phyloP scores from a whole-genome alignment of 2,113 vertebrate species.

The Ahaetulla prasina region DNA sequence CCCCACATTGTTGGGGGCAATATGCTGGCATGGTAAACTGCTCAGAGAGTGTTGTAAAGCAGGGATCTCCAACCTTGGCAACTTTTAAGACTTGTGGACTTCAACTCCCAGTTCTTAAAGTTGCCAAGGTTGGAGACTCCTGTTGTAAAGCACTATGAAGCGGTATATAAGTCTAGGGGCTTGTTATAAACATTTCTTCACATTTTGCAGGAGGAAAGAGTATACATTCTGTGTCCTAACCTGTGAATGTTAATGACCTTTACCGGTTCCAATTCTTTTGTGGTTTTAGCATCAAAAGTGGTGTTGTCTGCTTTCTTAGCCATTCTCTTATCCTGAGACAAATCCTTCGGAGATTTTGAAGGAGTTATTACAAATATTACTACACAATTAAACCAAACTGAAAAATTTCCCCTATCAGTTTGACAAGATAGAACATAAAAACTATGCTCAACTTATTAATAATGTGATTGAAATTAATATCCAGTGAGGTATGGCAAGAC shows the following conservation, averaged over 20 bases:
- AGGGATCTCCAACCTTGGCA: neutral
- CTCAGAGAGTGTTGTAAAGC: neutral
- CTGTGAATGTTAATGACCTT: neutral
- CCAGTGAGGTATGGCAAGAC: neutral
- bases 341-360: neutral
- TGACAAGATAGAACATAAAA: neutral
- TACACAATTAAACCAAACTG: conserved; percentile 12
- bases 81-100: too few relatives aligned
- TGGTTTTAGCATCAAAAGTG: neutral
- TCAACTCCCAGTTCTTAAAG: too few relatives aligned
- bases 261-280: neutral
- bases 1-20: neutral
- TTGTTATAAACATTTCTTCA: neutral
- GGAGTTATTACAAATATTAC: neutral
- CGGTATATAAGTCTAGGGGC: neutral
- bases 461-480: neutral
- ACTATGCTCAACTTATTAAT: neutral
- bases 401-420: neutral
- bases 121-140: too few relatives aligned
- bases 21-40: neutral
- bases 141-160: neutral
- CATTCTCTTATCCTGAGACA: neutral
- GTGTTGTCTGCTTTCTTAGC: neutral
- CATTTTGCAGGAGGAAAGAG: neutral
- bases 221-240: neutral